Evolutionary conservation across 2,888 invertebrate species (phyloP).

Genomic region (Mythimna pallens): DNA sequence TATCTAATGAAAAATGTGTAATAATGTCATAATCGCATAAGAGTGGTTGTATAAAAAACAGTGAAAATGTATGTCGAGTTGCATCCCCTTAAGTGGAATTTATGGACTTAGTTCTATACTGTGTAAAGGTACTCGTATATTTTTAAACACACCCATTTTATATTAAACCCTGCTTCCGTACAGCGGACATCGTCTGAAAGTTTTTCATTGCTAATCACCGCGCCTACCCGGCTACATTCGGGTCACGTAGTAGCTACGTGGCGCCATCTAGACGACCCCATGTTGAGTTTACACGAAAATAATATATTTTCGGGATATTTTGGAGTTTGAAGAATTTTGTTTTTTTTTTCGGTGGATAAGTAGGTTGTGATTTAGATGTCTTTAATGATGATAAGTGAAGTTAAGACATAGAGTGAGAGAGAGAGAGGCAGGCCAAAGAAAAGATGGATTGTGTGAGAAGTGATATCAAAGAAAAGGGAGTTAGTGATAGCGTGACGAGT

Average conservation of each 20-base stretch:
- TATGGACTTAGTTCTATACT: too few species aligned
- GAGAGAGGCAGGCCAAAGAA: too few species aligned
- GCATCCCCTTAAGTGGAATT: too few species aligned
- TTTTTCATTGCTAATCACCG: conserved; percentile 74
- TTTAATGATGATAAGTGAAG: not conserved
- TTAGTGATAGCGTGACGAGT: too few species aligned
- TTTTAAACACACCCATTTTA: conserved; percentile 28
- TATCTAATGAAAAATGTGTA: too few species aligned
- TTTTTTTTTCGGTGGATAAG: not conserved
- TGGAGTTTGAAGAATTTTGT: conserved; percentile 35
- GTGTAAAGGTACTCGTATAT: too few species aligned
- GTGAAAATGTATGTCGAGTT: too few species aligned
- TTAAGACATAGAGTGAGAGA: not conserved
- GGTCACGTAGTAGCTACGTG: conserved; percentile 72
- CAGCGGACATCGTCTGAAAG: conserved; percentile 48
- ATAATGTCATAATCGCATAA: too few species aligned
- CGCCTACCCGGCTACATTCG: conserved; percentile 63
- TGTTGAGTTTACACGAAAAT: conserved; percentile 51
- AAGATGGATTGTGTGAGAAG: too few species aligned
- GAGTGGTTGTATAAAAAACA: too few species aligned
- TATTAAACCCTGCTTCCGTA: conserved; percentile 33
- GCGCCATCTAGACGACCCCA: conserved; percentile 52
- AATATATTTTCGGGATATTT: conserved; percentile 47
- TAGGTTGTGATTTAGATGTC: not conserved
- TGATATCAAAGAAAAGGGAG: too few species aligned